Evolutionary conservation across 2,797 vertebrate genomes (phyloP).

Genomic region (Nasua narica): DNA sequence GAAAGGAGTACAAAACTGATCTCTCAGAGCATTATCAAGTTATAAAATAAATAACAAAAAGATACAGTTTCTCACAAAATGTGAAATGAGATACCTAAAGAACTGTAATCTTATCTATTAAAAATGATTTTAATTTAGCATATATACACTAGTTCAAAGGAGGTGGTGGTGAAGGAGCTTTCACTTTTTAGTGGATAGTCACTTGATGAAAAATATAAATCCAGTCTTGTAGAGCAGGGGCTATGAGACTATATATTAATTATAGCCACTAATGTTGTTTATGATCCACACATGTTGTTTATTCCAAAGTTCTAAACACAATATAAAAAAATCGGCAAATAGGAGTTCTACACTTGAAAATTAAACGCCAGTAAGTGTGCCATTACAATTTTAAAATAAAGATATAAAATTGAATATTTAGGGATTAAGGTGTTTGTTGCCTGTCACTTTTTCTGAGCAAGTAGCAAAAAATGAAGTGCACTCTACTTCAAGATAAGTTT

Average conservation of each 20-base stretch:
- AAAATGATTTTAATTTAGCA: constrained; percentile 38
- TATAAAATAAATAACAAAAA: constrained; percentile 14
- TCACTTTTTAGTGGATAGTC: constrained; percentile 20
- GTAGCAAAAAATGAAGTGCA: not conserved
- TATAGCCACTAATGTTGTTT: not conserved
- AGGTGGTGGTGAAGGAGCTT: not conserved
- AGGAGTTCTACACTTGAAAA: constrained; percentile 35
- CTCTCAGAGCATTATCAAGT: not conserved
- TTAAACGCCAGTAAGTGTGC: not conserved
- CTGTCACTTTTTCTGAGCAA: constrained; percentile 51
- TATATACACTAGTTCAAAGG: not conserved
- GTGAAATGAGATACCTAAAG: constrained; percentile 1
- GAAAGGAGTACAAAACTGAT: constrained; percentile 14
- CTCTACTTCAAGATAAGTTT: constrained; percentile 12
- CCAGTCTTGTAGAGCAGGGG: not conserved
- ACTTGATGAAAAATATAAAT: constrained; percentile 11
- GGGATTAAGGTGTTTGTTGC: not conserved
- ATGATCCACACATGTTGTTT: not conserved
- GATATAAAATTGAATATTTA: constrained; percentile 24
- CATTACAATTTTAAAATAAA: constrained; percentile 41
- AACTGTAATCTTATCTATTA: not conserved
- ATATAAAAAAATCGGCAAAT: not conserved
- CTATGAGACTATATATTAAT: not conserved
- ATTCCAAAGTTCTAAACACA: constrained; percentile 15
- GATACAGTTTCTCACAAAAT: not conserved